Evolutionary conservation across 2,888 invertebrate species (phyloP).

Genomic region (Agrypnus murinus): DNA sequence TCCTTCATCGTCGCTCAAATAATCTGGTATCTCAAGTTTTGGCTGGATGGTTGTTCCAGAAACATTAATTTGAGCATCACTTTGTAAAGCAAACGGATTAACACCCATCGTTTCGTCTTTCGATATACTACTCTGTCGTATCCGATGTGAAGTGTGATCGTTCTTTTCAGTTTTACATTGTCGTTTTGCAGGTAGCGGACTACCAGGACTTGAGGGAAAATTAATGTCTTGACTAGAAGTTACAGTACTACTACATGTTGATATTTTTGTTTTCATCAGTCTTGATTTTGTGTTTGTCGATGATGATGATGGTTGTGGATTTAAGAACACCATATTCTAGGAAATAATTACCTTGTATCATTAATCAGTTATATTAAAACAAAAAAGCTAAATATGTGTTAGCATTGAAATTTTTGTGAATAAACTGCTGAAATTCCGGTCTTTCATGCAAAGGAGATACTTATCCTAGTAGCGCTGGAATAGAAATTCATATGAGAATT

Average conservation of each 20-base stretch:
- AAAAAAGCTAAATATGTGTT: too few relatives aligned
- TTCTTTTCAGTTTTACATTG: conserved; percentile 62
- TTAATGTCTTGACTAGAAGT: conserved; percentile 69
- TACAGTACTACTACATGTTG: conserved; percentile 66
- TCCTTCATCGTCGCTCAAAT: conserved; percentile 79
- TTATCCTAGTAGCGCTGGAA: too few relatives aligned
- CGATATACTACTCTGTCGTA: conserved; percentile 53
- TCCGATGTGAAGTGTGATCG: conserved; percentile 60
- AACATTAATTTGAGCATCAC: conserved; percentile 55
- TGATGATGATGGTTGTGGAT: conserved; percentile 60
- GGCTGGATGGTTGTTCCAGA: conserved; percentile 35
- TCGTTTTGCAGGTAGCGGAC: conserved; percentile 63
- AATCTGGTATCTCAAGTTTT: conserved; percentile 75
- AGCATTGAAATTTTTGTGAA: too few relatives aligned
- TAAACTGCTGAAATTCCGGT: too few relatives aligned
- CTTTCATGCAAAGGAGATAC: too few relatives aligned
- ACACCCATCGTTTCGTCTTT: conserved; percentile 61
- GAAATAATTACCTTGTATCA: too few relatives aligned
- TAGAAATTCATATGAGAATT: too few relatives aligned
- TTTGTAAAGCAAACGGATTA: conserved; percentile 65
- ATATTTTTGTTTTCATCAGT: conserved; percentile 58
- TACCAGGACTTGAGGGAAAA: conserved; percentile 58
- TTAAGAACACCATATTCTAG: conserved; percentile 61
- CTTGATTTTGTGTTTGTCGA: conserved; percentile 53
- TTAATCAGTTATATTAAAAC: too few relatives aligned